Evolutionary conservation across 2,888 invertebrate genomes (phyloP).

Genomic region (Ennomos erosarius): DNA sequence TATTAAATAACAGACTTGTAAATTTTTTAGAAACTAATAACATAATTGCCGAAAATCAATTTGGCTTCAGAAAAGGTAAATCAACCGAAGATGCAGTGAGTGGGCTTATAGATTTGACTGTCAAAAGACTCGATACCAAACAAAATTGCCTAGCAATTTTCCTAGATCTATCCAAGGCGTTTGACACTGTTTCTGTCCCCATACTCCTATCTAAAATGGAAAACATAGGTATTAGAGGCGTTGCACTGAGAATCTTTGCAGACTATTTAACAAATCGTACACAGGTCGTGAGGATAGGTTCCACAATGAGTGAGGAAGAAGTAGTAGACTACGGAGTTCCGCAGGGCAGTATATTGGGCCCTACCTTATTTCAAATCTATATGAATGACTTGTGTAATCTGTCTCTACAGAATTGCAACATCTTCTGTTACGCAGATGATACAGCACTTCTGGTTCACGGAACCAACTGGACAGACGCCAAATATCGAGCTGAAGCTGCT

Average conservation of each 20-base stretch:
- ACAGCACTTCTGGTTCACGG: constrained; percentile 1
- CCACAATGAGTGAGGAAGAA: constrained; percentile 5
- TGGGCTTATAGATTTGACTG: constrained; percentile 2
- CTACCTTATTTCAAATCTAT: neutral
- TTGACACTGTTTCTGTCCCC: constrained; percentile 19
- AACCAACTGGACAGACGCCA: neutral
- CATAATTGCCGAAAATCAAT: constrained; percentile 23
- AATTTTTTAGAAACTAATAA: constrained; percentile 13
- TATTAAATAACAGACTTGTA: constrained; percentile 14
- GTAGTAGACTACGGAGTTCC: neutral
- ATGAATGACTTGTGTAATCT: neutral
- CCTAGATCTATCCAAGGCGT: constrained; percentile 13
- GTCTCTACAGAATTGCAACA: neutral
- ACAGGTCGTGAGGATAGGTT: constrained; percentile 19
- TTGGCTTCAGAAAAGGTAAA: constrained; percentile 24
- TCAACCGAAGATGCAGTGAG: constrained; percentile 16
- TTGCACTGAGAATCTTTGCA: constrained; percentile 9
- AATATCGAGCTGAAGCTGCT: neutral
- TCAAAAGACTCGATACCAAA: neutral
- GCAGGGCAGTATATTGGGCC: constrained; percentile 4
- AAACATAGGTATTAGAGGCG: constrained; percentile 20
- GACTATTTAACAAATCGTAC: constrained; percentile 14
- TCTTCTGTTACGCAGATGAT: constrained; percentile 1
- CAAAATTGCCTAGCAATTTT: constrained; percentile 13
- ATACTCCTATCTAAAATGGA: constrained; percentile 17